Conservation (phyloP, 2,888 invertebrate species). For the Octodonta nipae region DNA sequence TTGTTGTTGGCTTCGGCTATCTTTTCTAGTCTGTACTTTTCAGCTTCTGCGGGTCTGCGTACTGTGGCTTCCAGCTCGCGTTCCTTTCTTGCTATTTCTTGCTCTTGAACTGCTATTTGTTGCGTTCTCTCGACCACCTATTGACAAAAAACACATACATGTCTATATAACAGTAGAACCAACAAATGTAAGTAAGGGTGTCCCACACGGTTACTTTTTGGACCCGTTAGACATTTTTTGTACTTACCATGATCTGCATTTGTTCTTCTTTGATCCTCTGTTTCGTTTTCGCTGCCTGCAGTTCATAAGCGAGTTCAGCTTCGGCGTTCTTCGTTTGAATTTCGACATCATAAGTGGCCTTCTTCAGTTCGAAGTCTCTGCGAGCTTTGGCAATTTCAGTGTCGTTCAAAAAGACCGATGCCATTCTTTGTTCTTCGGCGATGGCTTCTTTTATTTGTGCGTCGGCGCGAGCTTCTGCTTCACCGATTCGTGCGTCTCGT, state of each 20-base stretch:
- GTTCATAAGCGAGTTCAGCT: conserved; percentile 83
- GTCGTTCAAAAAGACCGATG: conserved; percentile 83
- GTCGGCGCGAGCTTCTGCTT: conserved; percentile 88
- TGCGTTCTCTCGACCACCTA: conserved; percentile 42
- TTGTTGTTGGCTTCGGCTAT: conserved; percentile 85
- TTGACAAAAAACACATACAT: neutral
- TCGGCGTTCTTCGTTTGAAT: conserved; percentile 90
- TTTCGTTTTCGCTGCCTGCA: conserved; percentile 90
- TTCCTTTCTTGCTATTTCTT: conserved; percentile 85
- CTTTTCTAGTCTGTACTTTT: conserved; percentile 80
- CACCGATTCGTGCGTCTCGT: conserved; percentile 90
- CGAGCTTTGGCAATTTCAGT: conserved; percentile 95
- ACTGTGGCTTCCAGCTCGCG: conserved; percentile 86
- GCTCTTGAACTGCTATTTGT: conserved; percentile 89
- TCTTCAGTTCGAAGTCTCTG: conserved; percentile 90
- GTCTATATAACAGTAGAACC: neutral
- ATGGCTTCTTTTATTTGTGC: conserved; percentile 88
- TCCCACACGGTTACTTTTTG: too few relatives aligned
- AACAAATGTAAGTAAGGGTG: neutral
- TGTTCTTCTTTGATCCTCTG: conserved; percentile 86
- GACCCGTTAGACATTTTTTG: too few relatives aligned
- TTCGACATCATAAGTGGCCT: conserved; percentile 93
- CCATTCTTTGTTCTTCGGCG: conserved; percentile 93
- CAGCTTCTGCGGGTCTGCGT: conserved; percentile 89
- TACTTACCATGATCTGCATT: conserved; percentile 69